Conservation (phyloP, 2,888 invertebrate genomes). For the Epirrhoe alternata region DNA sequence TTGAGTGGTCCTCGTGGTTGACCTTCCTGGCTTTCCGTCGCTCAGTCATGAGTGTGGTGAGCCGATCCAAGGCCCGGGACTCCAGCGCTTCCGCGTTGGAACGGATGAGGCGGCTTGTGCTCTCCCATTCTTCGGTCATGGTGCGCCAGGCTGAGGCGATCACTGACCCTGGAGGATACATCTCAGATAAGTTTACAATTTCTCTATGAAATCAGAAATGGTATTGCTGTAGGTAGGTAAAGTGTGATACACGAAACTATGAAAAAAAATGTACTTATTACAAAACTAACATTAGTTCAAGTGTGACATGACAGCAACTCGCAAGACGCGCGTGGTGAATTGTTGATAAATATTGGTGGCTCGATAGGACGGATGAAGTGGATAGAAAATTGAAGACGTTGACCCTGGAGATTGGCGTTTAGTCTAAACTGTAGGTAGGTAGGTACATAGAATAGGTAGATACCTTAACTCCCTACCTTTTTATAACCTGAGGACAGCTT, state of each 20-base stretch:
- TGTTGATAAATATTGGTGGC: background rate
- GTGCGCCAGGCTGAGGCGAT: constrained; percentile 91
- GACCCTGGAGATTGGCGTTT: background rate
- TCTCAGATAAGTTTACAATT: background rate
- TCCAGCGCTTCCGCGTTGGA: constrained; percentile 95
- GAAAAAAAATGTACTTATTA: background rate
- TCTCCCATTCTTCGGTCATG: constrained; percentile 96
- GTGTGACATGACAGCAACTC: constrained; percentile 2
- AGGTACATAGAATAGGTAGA: too few species aligned
- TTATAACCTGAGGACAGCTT: too few species aligned
- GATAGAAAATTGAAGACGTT: background rate
- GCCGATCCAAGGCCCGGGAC: constrained; percentile 91
- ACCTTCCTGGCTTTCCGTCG: constrained; percentile 93
- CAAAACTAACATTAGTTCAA: constrained; percentile 17
- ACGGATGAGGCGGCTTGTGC: constrained; percentile 91
- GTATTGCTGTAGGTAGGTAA: too few species aligned
- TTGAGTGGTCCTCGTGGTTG: constrained; percentile 95
- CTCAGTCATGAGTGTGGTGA: constrained; percentile 92
- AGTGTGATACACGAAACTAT: too few species aligned
- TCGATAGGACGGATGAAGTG: background rate
- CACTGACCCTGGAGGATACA: constrained; percentile 81
- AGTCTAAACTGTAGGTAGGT: background rate
- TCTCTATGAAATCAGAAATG: background rate
- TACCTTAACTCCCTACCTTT: too few species aligned
- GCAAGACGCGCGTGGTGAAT: background rate